phyloP scores from a whole-genome alignment of 2,888 invertebrate genomes.

The Caprella mutica region DNA sequence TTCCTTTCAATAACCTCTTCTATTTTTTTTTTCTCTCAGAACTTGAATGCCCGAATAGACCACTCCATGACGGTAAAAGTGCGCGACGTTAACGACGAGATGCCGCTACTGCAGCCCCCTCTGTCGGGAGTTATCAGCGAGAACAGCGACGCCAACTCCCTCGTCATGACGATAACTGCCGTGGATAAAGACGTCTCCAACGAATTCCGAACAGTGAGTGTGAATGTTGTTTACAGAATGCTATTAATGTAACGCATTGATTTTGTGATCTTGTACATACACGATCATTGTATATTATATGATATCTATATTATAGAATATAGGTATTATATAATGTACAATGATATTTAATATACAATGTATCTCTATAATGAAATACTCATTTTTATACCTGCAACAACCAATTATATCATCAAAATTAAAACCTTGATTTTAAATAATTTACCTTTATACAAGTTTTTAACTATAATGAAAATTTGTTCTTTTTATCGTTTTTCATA shows the following conservation, averaged over 20 bases:
- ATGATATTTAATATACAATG: too few species aligned
- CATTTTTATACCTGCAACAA: too few species aligned
- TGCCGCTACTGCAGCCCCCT: conserved; percentile 15
- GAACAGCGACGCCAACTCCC: conserved; percentile 68
- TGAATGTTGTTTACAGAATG: background rate
- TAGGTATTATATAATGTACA: too few species aligned
- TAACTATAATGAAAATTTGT: background rate
- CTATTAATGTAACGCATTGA: background rate
- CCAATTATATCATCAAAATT: too few species aligned
- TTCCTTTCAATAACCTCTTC: too few species aligned
- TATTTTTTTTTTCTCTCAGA: background rate
- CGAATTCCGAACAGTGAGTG: conserved; percentile 54
- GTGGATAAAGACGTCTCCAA: conserved; percentile 72
- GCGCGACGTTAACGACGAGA: conserved; percentile 14
- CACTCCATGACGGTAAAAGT: conserved; percentile 8
- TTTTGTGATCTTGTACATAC: too few species aligned
- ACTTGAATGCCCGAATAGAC: conserved; percentile 8
- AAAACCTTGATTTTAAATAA: background rate
- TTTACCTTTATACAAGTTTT: background rate
- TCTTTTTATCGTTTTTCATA: background rate
- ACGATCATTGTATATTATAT: too few species aligned
- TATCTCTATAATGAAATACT: too few species aligned
- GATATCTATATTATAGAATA: too few species aligned
- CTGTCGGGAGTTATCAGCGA: conserved; percentile 61
- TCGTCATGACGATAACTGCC: conserved; percentile 76